Percentiles rank a stretch among this genome's conserved stretches.
These are phyloP conservation scores for Pocillopora meandrina DNA, from an alignment of 92 coral and sea anemone genomes.

Conservation along the genomic window DNA sequence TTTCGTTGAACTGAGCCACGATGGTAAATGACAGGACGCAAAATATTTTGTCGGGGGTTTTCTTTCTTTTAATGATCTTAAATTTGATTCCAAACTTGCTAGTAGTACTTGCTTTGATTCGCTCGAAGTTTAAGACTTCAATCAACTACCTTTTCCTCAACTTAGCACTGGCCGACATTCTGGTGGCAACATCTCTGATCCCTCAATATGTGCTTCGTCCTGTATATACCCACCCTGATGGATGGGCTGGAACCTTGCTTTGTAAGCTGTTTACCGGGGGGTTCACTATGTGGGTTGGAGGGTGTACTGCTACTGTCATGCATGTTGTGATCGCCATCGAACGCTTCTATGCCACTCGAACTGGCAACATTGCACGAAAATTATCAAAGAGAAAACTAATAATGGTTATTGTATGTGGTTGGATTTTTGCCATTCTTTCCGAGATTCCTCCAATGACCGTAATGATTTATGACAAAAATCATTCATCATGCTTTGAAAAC, in stretches of 20 bases:
- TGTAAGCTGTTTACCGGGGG: constrained; percentile 52
- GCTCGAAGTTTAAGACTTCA: constrained; percentile 34
- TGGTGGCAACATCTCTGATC: constrained; percentile 47
- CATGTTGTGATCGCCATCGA: constrained; percentile 57
- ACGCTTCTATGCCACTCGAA: constrained; percentile 46
- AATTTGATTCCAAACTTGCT: constrained; percentile 34
- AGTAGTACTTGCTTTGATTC: constrained; percentile 38
- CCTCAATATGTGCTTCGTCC: constrained; percentile 43
- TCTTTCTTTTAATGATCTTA: not conserved
- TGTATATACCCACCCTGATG: constrained; percentile 40
- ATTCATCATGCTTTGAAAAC: constrained; percentile 12
- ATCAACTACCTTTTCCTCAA: constrained; percentile 63
- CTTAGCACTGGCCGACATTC: constrained; percentile 59
- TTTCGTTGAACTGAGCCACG: not conserved
- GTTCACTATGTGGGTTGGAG: constrained; percentile 55
- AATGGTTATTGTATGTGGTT: constrained; percentile 19
- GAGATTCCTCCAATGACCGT: constrained; percentile 17
- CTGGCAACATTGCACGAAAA: constrained; percentile 6
- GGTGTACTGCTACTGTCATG: constrained; percentile 36
- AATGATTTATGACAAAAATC: constrained; percentile 30
- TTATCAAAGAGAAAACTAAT: constrained; percentile 20
- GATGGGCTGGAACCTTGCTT: constrained; percentile 37
- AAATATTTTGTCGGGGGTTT: not conserved
- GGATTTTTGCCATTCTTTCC: constrained; percentile 48
- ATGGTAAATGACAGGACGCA: not conserved